Percentiles rank a stretch among this genome's conserved stretches.
Evolutionary conservation across 2,113 vertebrate genomes (phyloP).

Genomic region (Pterocles orientalis): DNA sequence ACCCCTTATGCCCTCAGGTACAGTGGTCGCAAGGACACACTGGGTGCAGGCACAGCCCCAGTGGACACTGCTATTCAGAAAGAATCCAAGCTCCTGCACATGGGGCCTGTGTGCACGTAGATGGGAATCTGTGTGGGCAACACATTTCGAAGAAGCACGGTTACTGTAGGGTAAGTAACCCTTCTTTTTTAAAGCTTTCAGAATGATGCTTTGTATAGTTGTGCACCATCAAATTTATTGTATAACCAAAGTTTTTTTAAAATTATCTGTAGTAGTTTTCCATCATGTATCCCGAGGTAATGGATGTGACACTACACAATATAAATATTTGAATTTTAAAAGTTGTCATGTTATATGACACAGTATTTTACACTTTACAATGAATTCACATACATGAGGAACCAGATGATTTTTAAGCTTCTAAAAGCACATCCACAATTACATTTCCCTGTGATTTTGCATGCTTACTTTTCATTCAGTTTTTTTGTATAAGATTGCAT

Average conservation of each 20-base stretch:
- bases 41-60: conserved; percentile 73
- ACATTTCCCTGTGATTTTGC: neutral
- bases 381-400: neutral
- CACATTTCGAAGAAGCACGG: conserved; percentile 74
- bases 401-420: neutral
- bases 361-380: neutral
- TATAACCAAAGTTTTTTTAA: neutral
- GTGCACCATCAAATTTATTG: conserved; percentile 27
- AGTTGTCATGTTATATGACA: neutral
- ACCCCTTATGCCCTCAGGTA: conserved; percentile 73
- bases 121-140: conserved; percentile 74
- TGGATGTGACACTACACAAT: neutral
- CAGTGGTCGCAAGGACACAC: conserved; percentile 74
- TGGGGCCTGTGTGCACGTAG: conserved; percentile 70
- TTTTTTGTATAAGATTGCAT: neutral
- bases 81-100: conserved; percentile 73
- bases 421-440: neutral
- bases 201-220: conserved; percentile 46
- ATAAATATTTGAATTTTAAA: neutral
- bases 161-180: conserved; percentile 74
- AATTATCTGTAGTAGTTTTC: neutral
- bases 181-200: conserved; percentile 70
- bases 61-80: conserved; percentile 74
- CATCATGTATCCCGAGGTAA: neutral
- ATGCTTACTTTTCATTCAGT: neutral